Conservation (phyloP, 2,797 vertebrate genomes). For the Ambastaia sidthimunki region DNA sequence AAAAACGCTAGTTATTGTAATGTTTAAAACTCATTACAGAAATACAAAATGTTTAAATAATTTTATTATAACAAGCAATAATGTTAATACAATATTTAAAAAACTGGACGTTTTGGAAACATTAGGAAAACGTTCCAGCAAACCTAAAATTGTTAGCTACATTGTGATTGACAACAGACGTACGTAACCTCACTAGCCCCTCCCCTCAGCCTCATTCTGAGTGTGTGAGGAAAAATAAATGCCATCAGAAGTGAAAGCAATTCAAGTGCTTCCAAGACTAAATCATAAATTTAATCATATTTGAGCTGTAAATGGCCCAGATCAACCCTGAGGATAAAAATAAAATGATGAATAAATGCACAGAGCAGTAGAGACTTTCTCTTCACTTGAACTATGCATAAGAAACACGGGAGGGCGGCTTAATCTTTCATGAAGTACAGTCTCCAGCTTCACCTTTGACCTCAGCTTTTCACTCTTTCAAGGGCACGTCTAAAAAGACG, state of each 20-base stretch:
- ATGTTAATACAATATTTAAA: too few relatives aligned
- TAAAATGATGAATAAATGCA: slow-evolving; percentile 24
- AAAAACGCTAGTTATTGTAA: too few relatives aligned
- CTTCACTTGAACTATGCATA: slow-evolving; percentile 36
- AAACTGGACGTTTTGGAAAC: too few relatives aligned
- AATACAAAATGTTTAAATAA: too few relatives aligned
- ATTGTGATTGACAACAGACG: background rate
- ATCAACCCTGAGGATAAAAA: slow-evolving; percentile 37
- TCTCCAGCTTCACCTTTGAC: slow-evolving; percentile 31
- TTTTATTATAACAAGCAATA: too few relatives aligned
- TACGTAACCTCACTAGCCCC: slow-evolving; percentile 1
- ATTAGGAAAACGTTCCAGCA: too few relatives aligned
- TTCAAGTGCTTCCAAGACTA: background rate
- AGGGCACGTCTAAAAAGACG: slow-evolving; percentile 3
- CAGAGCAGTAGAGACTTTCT: slow-evolving; percentile 19
- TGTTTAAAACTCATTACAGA: too few relatives aligned
- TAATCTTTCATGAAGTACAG: slow-evolving; percentile 45
- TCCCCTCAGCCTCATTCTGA: background rate
- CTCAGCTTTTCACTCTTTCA: slow-evolving; percentile 19
- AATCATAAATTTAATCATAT: slow-evolving; percentile 40
- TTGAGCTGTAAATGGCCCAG: slow-evolving; percentile 42
- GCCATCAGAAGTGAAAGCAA: slow-evolving; percentile 1
- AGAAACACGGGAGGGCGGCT: slow-evolving; percentile 31
- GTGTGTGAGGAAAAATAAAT: background rate
- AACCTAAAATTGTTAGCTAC: too few relatives aligned